phyloP scores from a whole-genome alignment of 1,140 invertebrate genomes.

The Wasmannia auropunctata region DNA sequence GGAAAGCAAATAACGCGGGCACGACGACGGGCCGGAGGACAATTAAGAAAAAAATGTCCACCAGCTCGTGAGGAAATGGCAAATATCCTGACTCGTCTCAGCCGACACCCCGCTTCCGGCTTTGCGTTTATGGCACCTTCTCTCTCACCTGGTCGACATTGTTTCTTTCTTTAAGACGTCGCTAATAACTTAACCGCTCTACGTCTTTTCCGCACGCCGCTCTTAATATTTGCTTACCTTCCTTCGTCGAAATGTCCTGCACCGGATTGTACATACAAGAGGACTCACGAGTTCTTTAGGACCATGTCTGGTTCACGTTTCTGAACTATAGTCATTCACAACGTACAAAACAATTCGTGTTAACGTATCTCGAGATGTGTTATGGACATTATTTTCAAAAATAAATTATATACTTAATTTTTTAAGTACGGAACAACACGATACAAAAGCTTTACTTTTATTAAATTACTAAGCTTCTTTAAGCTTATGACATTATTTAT shows the following conservation, averaged over 20 bases:
- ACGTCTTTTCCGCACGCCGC: constrained; percentile 8
- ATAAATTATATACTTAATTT: neutral
- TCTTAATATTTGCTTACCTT: constrained; percentile 57
- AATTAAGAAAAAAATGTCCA: constrained; percentile 43
- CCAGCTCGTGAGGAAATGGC: constrained; percentile 44
- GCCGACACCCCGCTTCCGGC: constrained; percentile 53
- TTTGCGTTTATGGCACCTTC: constrained; percentile 65
- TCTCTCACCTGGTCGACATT: constrained; percentile 58
- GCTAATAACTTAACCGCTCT: constrained; percentile 62
- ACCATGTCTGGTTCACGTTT: neutral
- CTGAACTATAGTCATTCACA: constrained; percentile 1
- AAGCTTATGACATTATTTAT: neutral
- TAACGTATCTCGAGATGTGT: neutral
- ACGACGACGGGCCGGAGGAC: constrained; percentile 16
- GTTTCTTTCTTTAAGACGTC: constrained; percentile 60
- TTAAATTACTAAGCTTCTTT: neutral
- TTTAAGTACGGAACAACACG: neutral
- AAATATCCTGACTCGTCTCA: constrained; percentile 54
- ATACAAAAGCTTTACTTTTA: neutral
- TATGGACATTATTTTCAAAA: neutral
- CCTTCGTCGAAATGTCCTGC: constrained; percentile 51
- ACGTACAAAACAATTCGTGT: constrained; percentile 1
- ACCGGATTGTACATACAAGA: constrained; percentile 46
- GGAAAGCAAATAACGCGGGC: constrained; percentile 9
- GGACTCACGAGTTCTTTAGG: constrained; percentile 19